These are phyloP conservation scores for Scopus umbretta DNA, from an alignment of 2,113 vertebrate species.

Conservation along the genomic window DNA sequence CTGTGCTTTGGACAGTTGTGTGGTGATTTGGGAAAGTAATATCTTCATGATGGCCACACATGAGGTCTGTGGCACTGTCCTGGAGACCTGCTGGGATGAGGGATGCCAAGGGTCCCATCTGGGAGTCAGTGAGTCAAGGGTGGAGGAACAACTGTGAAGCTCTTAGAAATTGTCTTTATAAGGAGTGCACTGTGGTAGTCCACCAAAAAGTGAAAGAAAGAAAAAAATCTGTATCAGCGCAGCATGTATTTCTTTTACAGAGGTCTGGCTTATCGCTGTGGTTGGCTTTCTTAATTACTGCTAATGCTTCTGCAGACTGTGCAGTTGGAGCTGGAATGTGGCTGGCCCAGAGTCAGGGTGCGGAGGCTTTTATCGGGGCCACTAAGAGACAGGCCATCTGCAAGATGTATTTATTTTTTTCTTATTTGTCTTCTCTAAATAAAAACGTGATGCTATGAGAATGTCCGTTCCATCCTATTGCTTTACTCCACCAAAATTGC, in stretches of 20 bases:
- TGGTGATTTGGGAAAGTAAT: not conserved
- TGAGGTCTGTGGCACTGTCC: not conserved
- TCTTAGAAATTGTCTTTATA: not conserved
- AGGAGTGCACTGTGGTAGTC: not conserved
- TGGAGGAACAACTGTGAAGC: not conserved
- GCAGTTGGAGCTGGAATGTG: not conserved
- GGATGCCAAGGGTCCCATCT: not conserved
- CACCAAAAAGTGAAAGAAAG: not conserved
- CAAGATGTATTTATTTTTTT: not conserved
- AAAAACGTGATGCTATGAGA: not conserved
- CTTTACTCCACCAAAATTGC: not conserved
- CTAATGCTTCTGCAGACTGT: slow-evolving; percentile 4
- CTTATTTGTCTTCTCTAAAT: not conserved
- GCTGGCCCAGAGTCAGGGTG: not conserved
- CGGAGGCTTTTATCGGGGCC: not conserved
- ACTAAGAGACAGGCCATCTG: not conserved
- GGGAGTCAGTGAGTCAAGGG: not conserved
- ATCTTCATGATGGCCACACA: not conserved
- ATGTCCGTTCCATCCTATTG: not conserved
- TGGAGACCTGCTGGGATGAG: not conserved
- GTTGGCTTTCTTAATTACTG: slow-evolving; percentile 1
- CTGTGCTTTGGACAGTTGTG: not conserved
- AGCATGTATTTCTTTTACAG: not conserved
- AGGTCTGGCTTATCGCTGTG: not conserved
- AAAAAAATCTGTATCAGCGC: not conserved